A percentile compares a stretch with the other conserved stretches of the same genome.
Evolutionary conservation across 2,797 vertebrate genomes (phyloP).

Genomic region (Philypnodon macrostomus): DNA sequence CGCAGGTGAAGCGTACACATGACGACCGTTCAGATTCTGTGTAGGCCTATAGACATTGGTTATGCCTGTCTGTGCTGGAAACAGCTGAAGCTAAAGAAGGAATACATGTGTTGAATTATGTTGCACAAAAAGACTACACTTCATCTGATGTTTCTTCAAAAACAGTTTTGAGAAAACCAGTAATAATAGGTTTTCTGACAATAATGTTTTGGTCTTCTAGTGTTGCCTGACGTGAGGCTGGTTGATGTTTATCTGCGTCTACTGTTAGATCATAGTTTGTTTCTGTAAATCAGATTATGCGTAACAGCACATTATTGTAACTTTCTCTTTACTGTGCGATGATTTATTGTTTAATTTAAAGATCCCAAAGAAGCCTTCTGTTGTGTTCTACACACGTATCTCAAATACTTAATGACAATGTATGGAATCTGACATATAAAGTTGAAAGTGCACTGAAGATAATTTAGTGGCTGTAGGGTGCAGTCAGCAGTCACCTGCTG

Average conservation of each 20-base stretch:
- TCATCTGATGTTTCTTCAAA: no score
- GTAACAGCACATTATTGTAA: no score
- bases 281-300: background rate
- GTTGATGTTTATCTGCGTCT: conserved; percentile 3
- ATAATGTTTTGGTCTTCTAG: no score
- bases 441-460: background rate
- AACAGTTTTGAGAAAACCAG: no score
- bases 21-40: conserved; percentile 38
- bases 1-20: conserved; percentile 50
- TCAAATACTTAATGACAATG: no score
- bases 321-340: no score
- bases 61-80: conserved; percentile 9
- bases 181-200: no score
- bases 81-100: conserved; percentile 36
- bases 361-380: background rate
- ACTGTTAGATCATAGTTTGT: background rate
- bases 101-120: background rate
- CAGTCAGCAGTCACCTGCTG: no score
- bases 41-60: conserved; percentile 40
- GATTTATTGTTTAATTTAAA: background rate
- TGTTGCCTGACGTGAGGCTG: background rate
- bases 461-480: no score
- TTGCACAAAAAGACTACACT: background rate
- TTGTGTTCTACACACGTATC: no score
- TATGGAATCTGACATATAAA: no score